Evolutionary conservation across 2,888 invertebrate species (phyloP), one percentile per base, ranked within the genome.

Genomic region (Athalia cordata): DNA sequence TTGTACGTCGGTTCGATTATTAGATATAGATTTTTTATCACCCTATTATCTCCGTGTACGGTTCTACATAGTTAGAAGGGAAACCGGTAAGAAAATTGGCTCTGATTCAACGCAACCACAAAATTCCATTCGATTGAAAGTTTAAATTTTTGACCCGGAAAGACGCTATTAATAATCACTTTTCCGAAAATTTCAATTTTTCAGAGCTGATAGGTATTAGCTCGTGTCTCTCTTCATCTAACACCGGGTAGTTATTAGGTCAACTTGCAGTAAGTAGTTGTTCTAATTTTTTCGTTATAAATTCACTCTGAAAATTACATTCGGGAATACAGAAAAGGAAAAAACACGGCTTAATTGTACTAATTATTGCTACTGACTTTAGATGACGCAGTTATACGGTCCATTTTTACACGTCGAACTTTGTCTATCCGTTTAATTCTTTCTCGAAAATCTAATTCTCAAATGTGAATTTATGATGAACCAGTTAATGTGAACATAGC

Each of bases 21-120:
- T 8, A 9, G 82, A 83, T 84, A 85, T 86, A 87, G 86, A 87
- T 87, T 88, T 87, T 88, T 84, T 88, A 87, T 87, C 83, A 84
- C 81, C 82, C 83, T 83, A 82, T 29, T 29, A 29, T 82, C 83
- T 85, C 84, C 85, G 82, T 83, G 83, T 86, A 83, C 85, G 86
- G 82, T 84, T 57, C 70, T 57, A 57, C 50, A 3, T 45, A 11
- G 8, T 8, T 70, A 57, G 45, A 57, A 29, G 13, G 43, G 43
- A 57, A 57, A 9, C 7, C 3, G 1, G n/a, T 3, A n/a, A 55
- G 49, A 13, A 13, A 57, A 45, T 3, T 55, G 45, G 55, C 55
- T 70, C 70, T 70, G 70, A 57, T 13, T 62, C 13, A 62, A 4
- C 6, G 15, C 13, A 43, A 65, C n/a, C 3, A 45, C n/a, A 4